A percentile compares a stretch with the other conserved stretches of the same genome.
phyloP scores from a whole-genome alignment of 2,888 invertebrate genomes.

The Geophilus truncorum region DNA sequence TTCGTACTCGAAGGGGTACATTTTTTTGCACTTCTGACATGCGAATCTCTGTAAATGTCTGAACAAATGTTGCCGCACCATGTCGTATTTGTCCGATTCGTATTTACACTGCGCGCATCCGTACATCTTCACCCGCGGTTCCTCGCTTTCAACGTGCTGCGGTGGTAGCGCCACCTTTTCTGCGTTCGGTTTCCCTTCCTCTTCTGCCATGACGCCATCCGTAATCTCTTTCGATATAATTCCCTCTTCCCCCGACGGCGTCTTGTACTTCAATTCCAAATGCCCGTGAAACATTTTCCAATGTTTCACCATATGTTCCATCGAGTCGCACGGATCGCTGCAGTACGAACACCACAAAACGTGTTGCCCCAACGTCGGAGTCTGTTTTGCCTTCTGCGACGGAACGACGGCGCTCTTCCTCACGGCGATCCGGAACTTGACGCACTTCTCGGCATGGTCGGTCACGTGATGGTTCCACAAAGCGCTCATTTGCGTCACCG shows the following conservation, averaged over 20 bases:
- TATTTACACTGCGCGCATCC: constrained; percentile 31
- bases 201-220: neutral
- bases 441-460: constrained; percentile 17
- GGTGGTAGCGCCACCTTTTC: neutral
- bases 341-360: constrained; percentile 39
- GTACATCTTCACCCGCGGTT: neutral
- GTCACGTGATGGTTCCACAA: constrained; percentile 27
- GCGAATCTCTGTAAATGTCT: constrained; percentile 25
- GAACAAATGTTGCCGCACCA: constrained; percentile 30
- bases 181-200: neutral
- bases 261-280: constrained; percentile 43
- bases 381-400: neutral
- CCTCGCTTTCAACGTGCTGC: neutral
- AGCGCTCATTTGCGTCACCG: neutral
- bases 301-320: constrained; percentile 47
- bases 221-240: neutral
- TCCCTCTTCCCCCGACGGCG: constrained; percentile 6
- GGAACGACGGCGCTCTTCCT: neutral
- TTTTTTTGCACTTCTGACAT: constrained; percentile 31
- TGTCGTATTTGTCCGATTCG: constrained; percentile 33
- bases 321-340: constrained; percentile 45
- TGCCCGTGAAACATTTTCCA: constrained; percentile 49
- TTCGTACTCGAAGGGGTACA: constrained; percentile 25
- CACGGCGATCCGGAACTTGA: neutral
- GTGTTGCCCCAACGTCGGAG: neutral